A percentile compares a stretch with the other conserved stretches of the same genome.
Conservation (phyloP, 2,888 invertebrate species). For the Pachycephus smyrnensis region DNA sequence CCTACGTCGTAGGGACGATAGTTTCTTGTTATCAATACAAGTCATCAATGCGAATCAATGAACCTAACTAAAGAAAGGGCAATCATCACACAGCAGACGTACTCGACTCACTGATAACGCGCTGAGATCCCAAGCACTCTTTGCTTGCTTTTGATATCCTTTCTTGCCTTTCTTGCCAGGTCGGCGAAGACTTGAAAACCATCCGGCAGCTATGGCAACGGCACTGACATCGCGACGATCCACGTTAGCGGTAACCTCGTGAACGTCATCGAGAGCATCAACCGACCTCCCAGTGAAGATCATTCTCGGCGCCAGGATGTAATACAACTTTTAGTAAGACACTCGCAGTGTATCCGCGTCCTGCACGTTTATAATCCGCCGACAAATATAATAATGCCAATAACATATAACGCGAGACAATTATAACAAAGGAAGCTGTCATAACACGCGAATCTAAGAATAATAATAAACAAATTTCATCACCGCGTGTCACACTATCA, state of each 20-base stretch:
- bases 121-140: slow-evolving; percentile 74
- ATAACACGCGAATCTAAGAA: neutral
- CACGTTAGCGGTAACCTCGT: slow-evolving; percentile 31
- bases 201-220: slow-evolving; percentile 73
- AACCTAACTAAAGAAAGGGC: neutral
- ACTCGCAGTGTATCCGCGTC: neutral
- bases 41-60: neutral
- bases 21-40: neutral
- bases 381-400: neutral
- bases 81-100: neutral
- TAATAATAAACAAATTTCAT: neutral
- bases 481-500: neutral
- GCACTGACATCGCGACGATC: slow-evolving; percentile 52
- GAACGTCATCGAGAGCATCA: slow-evolving; percentile 56
- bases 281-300: slow-evolving; percentile 61
- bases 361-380: neutral
- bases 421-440: neutral
- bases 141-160: slow-evolving; percentile 54
- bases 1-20: neutral
- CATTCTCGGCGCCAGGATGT: slow-evolving; percentile 38
- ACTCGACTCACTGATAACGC: slow-evolving; percentile 70
- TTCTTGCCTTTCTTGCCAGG: slow-evolving; percentile 65
- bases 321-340: neutral
- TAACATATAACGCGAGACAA: neutral
- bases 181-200: slow-evolving; percentile 85